Base-by-base conservation (phyloP, 2,113 vertebrate species). In the Nesoenas mayeri region DNA sequence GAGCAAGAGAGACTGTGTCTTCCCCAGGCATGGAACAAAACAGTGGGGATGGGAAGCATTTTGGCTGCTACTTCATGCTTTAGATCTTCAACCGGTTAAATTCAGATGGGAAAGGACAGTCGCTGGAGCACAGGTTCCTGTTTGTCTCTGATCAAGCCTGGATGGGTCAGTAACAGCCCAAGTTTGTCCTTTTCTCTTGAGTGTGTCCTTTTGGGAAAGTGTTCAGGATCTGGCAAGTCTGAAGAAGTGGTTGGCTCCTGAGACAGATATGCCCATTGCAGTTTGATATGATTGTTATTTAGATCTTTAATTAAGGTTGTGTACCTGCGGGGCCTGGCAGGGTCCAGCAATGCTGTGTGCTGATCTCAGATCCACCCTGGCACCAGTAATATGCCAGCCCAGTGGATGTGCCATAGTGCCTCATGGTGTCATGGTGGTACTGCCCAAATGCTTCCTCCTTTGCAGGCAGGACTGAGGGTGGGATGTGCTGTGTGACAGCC, bases 391-490 rank as follows among this genome's bases (percentile, higher is more conserved):
- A 2, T 18, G 10, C 15, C n/a, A 50, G 16, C 28, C 32, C 53
- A 5, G 2, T 7, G 58, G 75, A 12, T 1, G 8, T 47, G 34
- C 29, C 22, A 0, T 14, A n/a, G 66, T 12, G 24, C 21, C 16
- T 85, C 31, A 3, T 2, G 7, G 29, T 51, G 57, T 48, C 1
- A 1, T 48, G 60, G 20, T 44, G 60, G 44, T 60, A 56, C 73
- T 77, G 69, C 29, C 47, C 0, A 0, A 20, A 6, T 20, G 57
- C 11, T n/a, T 82, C 7, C 4, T n/a, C 19, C 21, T 44, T 14
- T 22, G 4, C n/a, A 36, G 53, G 24, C 51, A 47, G 78, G 36
- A 18, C 40, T 15, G 54, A 51, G 44, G 9, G 42, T 54, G 24
- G 50, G 44, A 42, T 24, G 50, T 34, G n/a, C 56, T 84, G n/a